phyloP scores from a whole-genome alignment of 2,888 invertebrate genomes.

The Lasioglossum leucozonium region DNA sequence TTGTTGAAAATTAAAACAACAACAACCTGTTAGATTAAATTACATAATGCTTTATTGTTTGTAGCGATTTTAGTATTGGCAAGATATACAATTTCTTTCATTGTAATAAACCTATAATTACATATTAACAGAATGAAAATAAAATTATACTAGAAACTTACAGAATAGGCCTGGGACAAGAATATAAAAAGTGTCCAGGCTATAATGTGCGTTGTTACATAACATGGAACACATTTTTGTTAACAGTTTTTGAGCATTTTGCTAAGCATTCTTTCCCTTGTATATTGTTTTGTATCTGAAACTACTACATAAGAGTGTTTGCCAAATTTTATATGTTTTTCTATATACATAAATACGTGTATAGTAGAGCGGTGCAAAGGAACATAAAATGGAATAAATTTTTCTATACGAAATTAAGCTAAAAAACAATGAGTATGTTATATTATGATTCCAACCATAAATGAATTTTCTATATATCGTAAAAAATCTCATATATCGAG shows the following conservation, averaged over 20 bases:
- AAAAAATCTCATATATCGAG: conserved; percentile 16
- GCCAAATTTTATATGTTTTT: conserved; percentile 56
- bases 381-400: conserved; percentile 35
- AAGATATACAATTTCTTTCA: conserved; percentile 81
- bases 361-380: conserved; percentile 10
- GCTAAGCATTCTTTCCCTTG: conserved; percentile 27
- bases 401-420: conserved; percentile 12
- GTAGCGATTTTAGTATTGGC: conserved; percentile 79
- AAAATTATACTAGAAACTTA: conserved; percentile 73
- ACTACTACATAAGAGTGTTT: conserved; percentile 39
- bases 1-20: conserved; percentile 61
- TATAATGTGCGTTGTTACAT: conserved; percentile 66
- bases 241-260: conserved; percentile 58
- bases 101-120: conserved; percentile 61
- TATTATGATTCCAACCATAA: conserved; percentile 19
- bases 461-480: not conserved
- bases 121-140: conserved; percentile 57
- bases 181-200: conserved; percentile 67
- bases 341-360: conserved; percentile 7
- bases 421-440: conserved; percentile 30
- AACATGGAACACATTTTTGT: conserved; percentile 56
- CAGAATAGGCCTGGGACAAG: conserved; percentile 83
- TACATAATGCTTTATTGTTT: conserved; percentile 79
- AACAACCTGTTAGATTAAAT: conserved; percentile 72
- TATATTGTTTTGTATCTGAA: conserved; percentile 4